Conservation (phyloP, 2,797 vertebrate species). For the Aplochiton taeniatus region DNA sequence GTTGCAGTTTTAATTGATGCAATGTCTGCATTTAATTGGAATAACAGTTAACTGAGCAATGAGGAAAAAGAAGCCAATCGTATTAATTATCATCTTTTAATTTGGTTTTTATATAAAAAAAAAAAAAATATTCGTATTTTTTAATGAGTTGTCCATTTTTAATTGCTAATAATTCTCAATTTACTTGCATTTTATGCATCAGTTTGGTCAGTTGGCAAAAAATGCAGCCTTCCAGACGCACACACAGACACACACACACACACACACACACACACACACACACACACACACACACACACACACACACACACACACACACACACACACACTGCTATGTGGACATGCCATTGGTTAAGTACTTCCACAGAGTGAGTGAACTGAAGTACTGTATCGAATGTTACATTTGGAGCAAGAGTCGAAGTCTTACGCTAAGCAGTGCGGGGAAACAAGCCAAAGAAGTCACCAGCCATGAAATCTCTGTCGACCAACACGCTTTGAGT, state of each 20-base stretch:
- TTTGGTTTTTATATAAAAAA: no score
- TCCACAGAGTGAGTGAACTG: conserved; percentile 5
- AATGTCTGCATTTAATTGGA: conserved; percentile 5
- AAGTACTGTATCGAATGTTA: conserved; percentile 14
- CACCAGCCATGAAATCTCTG: conserved; percentile 58
- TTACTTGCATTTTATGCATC: conserved; percentile 1
- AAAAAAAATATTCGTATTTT: background rate
- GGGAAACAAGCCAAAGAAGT: conserved; percentile 49
- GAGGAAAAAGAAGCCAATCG: background rate
- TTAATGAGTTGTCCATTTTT: conserved; percentile 13
- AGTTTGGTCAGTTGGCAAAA: conserved; percentile 1
- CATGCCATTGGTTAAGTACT: background rate
- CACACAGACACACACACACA: no score
- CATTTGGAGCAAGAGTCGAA: conserved; percentile 26
- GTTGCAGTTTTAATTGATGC: conserved; percentile 15
- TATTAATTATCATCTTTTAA: conserved; percentile 4
- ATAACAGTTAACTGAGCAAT: background rate
- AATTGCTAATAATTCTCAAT: conserved; percentile 6
- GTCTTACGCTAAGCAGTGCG: conserved; percentile 35
- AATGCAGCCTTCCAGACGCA: background rate
- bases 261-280: no score
- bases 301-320: no score
- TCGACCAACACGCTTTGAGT: conserved; percentile 41
- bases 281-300: no score
- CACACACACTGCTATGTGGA: background rate